Percentiles rank a stretch among this genome's conserved stretches.
These are phyloP conservation scores for Coranthus polyacanthus DNA, from an alignment of 2,797 vertebrate species.

Conservation along the genomic window DNA sequence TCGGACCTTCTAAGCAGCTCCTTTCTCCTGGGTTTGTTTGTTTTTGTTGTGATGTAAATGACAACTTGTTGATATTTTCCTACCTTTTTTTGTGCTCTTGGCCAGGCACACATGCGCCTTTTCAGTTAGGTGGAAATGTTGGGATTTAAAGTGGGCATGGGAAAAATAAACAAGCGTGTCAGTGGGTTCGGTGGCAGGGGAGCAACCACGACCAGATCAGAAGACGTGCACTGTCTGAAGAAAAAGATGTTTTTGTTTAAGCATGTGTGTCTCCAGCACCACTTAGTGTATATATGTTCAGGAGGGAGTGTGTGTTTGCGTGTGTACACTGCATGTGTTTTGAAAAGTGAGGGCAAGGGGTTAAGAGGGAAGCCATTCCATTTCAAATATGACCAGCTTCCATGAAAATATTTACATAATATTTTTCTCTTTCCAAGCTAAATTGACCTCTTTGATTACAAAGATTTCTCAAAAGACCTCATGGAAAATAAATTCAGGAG, in stretches of 20 bases:
- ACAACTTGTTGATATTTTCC: conserved; percentile 81
- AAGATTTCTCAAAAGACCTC: conserved; percentile 79
- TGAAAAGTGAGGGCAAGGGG: conserved; percentile 45
- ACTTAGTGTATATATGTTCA: conserved; percentile 28
- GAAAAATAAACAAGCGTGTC: conserved; percentile 80
- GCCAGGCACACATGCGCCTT: conserved; percentile 69
- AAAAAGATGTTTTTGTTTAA: conserved; percentile 59
- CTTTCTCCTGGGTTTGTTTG: conserved; percentile 75
- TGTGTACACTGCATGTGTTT: conserved; percentile 40
- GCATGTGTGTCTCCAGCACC: conserved; percentile 29
- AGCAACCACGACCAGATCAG: conserved; percentile 45
- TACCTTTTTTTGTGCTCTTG: conserved; percentile 66
- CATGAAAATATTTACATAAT: conserved; percentile 85
- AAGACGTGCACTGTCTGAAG: conserved; percentile 57
- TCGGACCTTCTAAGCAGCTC: conserved; percentile 77
- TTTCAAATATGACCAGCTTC: conserved; percentile 81
- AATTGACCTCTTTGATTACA: conserved; percentile 80
- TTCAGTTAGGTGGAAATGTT: conserved; percentile 66
- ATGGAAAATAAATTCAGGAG: conserved; percentile 84
- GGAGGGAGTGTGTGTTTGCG: conserved; percentile 43
- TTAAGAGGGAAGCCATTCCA: conserved; percentile 64
- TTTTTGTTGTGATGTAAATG: conserved; percentile 84
- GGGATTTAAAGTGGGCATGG: conserved; percentile 76
- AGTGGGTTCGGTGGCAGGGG: conserved; percentile 51
- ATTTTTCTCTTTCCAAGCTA: conserved; percentile 79